A percentile compares a stretch with the other conserved stretches of the same genome.
phyloP scores from a whole-genome alignment of 2,888 invertebrate species.

The Oxyteleia sp. region DNA sequence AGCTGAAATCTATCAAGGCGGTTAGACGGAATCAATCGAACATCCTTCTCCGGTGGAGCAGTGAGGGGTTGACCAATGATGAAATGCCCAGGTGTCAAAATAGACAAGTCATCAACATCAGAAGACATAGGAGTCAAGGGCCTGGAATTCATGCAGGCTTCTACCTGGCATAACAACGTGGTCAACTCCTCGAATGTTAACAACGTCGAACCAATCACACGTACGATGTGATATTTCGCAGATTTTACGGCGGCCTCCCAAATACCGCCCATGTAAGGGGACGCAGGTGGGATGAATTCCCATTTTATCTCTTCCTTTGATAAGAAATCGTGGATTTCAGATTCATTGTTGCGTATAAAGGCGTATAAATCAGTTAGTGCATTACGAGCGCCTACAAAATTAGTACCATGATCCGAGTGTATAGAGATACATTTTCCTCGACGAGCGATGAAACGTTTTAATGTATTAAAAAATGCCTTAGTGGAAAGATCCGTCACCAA shows the following conservation, averaged over 20 bases:
- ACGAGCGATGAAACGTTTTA: not conserved
- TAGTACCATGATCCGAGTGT: not conserved
- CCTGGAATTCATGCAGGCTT: not conserved
- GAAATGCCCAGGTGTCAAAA: not conserved
- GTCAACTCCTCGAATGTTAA: not conserved
- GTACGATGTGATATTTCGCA: not conserved
- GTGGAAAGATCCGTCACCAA: not conserved
- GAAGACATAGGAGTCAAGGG: not conserved
- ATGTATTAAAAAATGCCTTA: not conserved
- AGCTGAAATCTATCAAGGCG: not conserved
- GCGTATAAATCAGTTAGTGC: not conserved
- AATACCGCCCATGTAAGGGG: not conserved
- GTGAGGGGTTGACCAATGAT: not conserved
- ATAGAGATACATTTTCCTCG: not conserved
- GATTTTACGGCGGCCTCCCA: not conserved
- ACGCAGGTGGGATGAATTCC: not conserved
- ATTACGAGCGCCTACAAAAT: constrained; percentile 7
- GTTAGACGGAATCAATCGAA: not conserved
- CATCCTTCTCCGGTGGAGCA: not conserved
- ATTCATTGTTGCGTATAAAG: not conserved
- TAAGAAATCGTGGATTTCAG: not conserved
- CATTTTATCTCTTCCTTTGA: not conserved
- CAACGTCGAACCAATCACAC: not conserved
- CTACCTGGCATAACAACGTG: not conserved
- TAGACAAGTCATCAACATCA: not conserved